phyloP scores from a whole-genome alignment of 2,888 invertebrate genomes.

The Metellina segmentata region DNA sequence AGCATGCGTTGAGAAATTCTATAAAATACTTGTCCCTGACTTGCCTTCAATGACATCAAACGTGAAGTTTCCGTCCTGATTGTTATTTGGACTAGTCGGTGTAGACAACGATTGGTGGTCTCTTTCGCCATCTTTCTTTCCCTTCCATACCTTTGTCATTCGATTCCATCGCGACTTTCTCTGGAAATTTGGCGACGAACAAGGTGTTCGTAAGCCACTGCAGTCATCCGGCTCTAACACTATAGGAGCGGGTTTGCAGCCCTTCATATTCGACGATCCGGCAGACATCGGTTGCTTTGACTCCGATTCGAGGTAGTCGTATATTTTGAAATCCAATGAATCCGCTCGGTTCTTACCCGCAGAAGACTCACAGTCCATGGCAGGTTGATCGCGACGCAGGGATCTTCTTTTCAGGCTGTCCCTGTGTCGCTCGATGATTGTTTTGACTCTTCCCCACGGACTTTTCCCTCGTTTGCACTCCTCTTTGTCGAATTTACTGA shows the following conservation, averaged over 20 bases:
- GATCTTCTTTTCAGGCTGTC: slow-evolving; percentile 86
- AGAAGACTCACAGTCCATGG: slow-evolving; percentile 22
- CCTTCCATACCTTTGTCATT: slow-evolving; percentile 84
- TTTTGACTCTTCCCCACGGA: slow-evolving; percentile 89
- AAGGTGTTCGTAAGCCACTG: slow-evolving; percentile 69
- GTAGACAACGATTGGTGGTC: slow-evolving; percentile 56
- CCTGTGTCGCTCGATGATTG: slow-evolving; percentile 87
- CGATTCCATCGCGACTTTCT: slow-evolving; percentile 87
- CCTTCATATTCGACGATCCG: not conserved
- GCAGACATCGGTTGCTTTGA: not conserved
- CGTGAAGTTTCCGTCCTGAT: slow-evolving; percentile 63
- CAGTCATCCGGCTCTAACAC: slow-evolving; percentile 36
- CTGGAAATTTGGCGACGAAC: slow-evolving; percentile 81
- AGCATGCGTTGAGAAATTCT: no score
- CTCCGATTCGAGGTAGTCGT: slow-evolving; percentile 13
- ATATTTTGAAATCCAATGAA: slow-evolving; percentile 8
- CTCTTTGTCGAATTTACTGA: slow-evolving; percentile 72
- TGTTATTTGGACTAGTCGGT: slow-evolving; percentile 72
- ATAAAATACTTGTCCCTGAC: no score
- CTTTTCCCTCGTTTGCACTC: slow-evolving; percentile 84
- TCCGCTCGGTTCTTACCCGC: not conserved
- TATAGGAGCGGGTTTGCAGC: slow-evolving; percentile 29
- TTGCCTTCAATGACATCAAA: slow-evolving; percentile 68
- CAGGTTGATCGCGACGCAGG: slow-evolving; percentile 72
- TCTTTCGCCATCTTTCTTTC: slow-evolving; percentile 62